These are phyloP conservation scores for Atherix ibis DNA, from an alignment of 2,888 invertebrate genomes.

Conservation along the genomic window DNA sequence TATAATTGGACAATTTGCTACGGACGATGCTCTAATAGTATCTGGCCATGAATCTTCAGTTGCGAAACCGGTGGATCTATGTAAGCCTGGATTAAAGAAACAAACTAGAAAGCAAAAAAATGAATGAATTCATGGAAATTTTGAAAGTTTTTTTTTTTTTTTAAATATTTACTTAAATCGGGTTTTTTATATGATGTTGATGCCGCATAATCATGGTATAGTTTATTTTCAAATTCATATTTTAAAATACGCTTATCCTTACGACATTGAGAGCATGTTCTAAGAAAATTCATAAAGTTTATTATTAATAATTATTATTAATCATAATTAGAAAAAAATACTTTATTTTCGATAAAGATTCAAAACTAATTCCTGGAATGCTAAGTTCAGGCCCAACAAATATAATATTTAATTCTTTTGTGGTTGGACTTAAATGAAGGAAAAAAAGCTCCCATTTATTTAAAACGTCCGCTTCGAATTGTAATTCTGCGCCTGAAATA, in stretches of 20 bases:
- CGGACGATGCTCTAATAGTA: slow-evolving; percentile 41
- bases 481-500: slow-evolving; percentile 50
- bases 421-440: slow-evolving; percentile 42
- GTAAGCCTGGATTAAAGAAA: slow-evolving; percentile 55
- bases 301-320: slow-evolving; percentile 3
- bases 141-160: neutral
- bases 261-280: slow-evolving; percentile 38
- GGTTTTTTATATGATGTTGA: slow-evolving; percentile 36
- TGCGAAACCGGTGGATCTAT: slow-evolving; percentile 46
- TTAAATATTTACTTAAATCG: slow-evolving; percentile 35
- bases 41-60: slow-evolving; percentile 50
- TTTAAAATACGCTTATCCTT: slow-evolving; percentile 35
- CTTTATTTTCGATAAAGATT: too few relatives aligned
- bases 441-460: slow-evolving; percentile 57
- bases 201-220: slow-evolving; percentile 38
- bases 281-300: slow-evolving; percentile 17
- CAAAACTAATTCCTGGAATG: too few relatives aligned
- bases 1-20: slow-evolving; percentile 40
- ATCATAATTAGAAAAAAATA: too few relatives aligned
- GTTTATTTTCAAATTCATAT: slow-evolving; percentile 34
- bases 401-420: slow-evolving; percentile 40
- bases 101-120: slow-evolving; percentile 38
- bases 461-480: slow-evolving; percentile 51
- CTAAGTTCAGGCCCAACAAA: slow-evolving; percentile 53
- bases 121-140: slow-evolving; percentile 9